These are phyloP conservation scores for Bombycilla garrulus DNA, from an alignment of 2,113 vertebrate genomes.

Conservation along the genomic window DNA sequence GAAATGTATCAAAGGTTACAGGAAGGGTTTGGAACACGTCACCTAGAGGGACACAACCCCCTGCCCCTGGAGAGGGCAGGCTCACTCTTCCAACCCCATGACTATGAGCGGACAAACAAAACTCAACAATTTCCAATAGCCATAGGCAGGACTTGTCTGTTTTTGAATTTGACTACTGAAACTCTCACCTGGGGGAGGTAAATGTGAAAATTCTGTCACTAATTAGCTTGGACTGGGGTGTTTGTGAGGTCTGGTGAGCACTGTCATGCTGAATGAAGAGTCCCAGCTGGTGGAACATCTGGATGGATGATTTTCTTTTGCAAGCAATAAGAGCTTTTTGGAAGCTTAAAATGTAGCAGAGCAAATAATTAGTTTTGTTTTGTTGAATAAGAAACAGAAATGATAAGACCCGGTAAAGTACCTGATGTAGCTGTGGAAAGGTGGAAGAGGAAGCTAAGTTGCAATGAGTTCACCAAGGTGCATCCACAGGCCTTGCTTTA, in stretches of 20 bases:
- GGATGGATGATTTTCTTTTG: not conserved
- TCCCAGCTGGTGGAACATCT: not conserved
- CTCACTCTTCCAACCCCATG: not conserved
- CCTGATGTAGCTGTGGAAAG: not conserved
- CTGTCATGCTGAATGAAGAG: not conserved
- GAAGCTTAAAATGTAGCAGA: not conserved
- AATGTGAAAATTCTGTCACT: not conserved
- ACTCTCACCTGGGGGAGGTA: not conserved
- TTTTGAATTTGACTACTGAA: not conserved
- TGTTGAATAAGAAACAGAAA: not conserved
- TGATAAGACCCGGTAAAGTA: not conserved
- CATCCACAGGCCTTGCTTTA: not conserved
- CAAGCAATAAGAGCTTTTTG: not conserved
- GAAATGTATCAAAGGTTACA: not conserved
- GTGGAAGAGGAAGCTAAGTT: not conserved
- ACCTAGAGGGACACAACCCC: not conserved
- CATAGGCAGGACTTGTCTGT: not conserved
- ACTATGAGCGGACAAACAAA: not conserved
- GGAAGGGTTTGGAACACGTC: not conserved
- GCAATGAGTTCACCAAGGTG: not conserved
- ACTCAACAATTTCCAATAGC: not conserved
- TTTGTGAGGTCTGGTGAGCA: not conserved
- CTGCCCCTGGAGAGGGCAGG: not conserved
- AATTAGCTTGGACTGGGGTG: fast-evolving
- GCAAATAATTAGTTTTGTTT: not conserved